These are phyloP conservation scores for Myopa testacea DNA, from an alignment of 2,888 invertebrate species.

Conservation along the genomic window DNA sequence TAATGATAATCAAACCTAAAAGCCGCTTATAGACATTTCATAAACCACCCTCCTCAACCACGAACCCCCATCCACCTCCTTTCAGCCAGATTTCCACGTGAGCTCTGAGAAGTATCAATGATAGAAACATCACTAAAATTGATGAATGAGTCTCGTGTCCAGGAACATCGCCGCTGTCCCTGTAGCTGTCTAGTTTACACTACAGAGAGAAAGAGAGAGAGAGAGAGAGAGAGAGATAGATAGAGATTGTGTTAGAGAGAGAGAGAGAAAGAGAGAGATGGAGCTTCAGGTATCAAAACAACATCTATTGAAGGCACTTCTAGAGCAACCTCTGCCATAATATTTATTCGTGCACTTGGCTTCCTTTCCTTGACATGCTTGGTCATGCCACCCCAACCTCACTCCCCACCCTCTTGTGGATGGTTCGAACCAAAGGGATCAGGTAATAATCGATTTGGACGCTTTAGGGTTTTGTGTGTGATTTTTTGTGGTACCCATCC, in stretches of 20 bases:
- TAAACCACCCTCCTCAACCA: too few species aligned
- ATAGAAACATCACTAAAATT: slow-evolving; percentile 48
- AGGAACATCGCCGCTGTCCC: not conserved
- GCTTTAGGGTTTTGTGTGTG: slow-evolving; percentile 17
- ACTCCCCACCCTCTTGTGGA: not conserved
- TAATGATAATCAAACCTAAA: too few species aligned
- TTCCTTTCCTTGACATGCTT: not conserved
- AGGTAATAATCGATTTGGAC: slow-evolving; percentile 31
- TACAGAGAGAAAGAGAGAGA: not conserved
- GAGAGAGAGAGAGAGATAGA: not conserved
- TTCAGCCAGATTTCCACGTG: too few species aligned
- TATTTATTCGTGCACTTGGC: slow-evolving; percentile 21
- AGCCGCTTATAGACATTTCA: too few species aligned
- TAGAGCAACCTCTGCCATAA: slow-evolving; percentile 14
- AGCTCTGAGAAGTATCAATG: slow-evolving; percentile 20
- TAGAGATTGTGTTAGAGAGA: not conserved
- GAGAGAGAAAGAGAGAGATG: not conserved
- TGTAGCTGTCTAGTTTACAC: not conserved
- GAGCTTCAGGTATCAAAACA: not conserved
- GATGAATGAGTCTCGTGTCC: slow-evolving; percentile 45
- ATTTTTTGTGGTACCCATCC: not conserved
- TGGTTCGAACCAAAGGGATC: not conserved
- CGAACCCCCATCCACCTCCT: too few species aligned
- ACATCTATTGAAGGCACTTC: not conserved
- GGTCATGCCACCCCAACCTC: not conserved